Base-by-base conservation (phyloP, 2,888 invertebrate species). In the Brachypalpus laphriformis region DNA sequence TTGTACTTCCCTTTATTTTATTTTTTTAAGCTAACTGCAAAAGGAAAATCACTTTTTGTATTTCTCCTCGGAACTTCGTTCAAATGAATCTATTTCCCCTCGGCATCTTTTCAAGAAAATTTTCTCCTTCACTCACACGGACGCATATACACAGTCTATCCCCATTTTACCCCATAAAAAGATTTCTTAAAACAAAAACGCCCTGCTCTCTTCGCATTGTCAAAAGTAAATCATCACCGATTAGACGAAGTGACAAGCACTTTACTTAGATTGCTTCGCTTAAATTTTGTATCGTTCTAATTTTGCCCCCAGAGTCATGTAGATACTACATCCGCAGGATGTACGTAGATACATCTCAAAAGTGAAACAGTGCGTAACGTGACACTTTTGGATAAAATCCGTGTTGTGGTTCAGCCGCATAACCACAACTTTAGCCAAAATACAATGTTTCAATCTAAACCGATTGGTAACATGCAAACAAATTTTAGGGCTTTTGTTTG, bases 171-270 rank as follows among this genome's bases (percentile, higher is more conserved):
- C 2, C 16, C 7, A 42, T 42, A 42, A 16, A 42, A 47, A 47
- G 47, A 61, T 68, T 78, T 56, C 37, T 28, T 20, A 8, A 16
- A 20, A 45, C 34, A 68, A 75, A 68, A 47, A 82, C 34, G 2
- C 34, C 61, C 61, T 2, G 25, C 25, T 25, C 66, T 74, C 57
- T 72, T 63, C 56, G 18, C 54, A 47, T 54, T 65, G 66, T 78
- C 68, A 56, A 54, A 61, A 78, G 78, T 82, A 78, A 82, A 82
- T 82, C 78, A 78, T 63, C 49, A 9, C 18, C 61, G 68, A 78
- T 82, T 82, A 71, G 37, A 59, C 63, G 40, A 77, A 72, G 40
- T 74, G 78, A 61, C 68, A 75, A 70, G 31, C 74, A 65, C 70
- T 75, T 65, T 51, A 54, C 42, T 28, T 16, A 42, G 65, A 74